Evolutionary conservation across 2,888 invertebrate species (phyloP), one percentile per base, ranked within the genome.

Genomic region (Cremastinae sp.): DNA sequence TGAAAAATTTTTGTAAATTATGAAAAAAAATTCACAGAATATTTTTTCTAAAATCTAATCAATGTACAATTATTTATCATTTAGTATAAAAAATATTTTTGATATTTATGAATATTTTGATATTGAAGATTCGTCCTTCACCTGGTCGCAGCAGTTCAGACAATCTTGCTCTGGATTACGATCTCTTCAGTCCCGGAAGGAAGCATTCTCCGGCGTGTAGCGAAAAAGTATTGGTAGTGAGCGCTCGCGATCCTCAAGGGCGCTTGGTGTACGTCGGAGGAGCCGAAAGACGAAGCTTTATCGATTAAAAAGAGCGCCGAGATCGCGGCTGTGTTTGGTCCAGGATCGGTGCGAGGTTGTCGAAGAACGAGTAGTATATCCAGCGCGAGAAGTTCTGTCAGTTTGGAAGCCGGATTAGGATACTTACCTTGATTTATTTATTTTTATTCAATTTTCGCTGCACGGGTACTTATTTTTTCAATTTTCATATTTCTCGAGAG

Each of bases 251-350:
- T 78, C 90, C 90, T 10, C 89, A 90, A 64, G 91, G 91, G 12
- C 88, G 90, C 70, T 83, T 91, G 61, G 88, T 90, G n/a, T 90
- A 90, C 87, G 90, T 90, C 75, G 90, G 86, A 65, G 90, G 89
- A 51, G 81, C 87, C 39, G 83, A 85, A 62, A 78, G 86, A 88
- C 61, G 95, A 95, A 83, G 95, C 96, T 0, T 90, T 96, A 0
- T 95, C 96, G 65, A 95, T 96, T 28, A 96, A 96, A 89, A 96
- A 96, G 87, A 95, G 95, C 1, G 96, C 96, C 0, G 96, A 96
- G 89, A 96, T 96, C 83, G 96, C 96, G 0, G 96, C 96, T 0
- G 90, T 96, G 28, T 96, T 97, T 87, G 95, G 95, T 0, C 95
- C 95, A 85, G 94, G 95, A 86, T 82, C 81, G 14, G 64, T 78